A percentile compares a stretch with the other conserved stretches of the same genome.
Evolutionary conservation across 2,888 invertebrate species (phyloP).

Genomic region (Smittia sp.): DNA sequence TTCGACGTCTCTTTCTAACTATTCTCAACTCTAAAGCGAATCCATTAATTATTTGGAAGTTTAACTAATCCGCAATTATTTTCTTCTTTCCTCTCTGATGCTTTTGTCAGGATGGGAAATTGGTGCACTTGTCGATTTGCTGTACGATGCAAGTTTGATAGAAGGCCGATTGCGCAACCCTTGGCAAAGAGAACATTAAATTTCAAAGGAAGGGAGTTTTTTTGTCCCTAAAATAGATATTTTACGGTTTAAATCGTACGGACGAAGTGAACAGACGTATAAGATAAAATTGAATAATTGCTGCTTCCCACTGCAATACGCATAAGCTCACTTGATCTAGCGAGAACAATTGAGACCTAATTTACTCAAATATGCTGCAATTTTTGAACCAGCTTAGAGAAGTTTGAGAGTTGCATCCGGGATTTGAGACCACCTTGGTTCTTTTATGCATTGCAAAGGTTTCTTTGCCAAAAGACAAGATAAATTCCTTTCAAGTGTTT

Average conservation of each 20-base stretch:
- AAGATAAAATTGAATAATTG: conserved; percentile 39
- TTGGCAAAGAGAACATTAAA: conserved; percentile 29
- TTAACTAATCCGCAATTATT: conserved; percentile 23
- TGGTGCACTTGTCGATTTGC: conserved; percentile 15
- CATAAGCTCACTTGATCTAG: conserved; percentile 32
- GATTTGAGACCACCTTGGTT: conserved; percentile 15
- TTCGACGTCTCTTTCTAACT: neutral
- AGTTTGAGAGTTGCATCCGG: neutral
- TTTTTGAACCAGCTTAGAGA: neutral
- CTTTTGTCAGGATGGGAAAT: neutral
- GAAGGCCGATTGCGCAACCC: conserved; percentile 8
- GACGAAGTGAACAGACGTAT: neutral
- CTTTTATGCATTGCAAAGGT: conserved; percentile 4
- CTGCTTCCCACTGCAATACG: conserved; percentile 30
- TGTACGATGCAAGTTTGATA: conserved; percentile 11
- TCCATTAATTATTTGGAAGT: neutral
- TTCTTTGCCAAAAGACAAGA: conserved; percentile 16
- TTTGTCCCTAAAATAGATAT: too few species aligned
- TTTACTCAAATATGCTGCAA: conserved; percentile 37
- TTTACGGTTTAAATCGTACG: too few species aligned
- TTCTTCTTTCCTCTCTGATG: neutral
- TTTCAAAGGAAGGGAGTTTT: neutral
- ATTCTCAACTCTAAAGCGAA: neutral
- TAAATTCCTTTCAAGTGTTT: neutral
- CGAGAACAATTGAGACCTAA: conserved; percentile 40